Conservation (phyloP, 2,113 vertebrate species). For the Bungarus multicinctus region DNA sequence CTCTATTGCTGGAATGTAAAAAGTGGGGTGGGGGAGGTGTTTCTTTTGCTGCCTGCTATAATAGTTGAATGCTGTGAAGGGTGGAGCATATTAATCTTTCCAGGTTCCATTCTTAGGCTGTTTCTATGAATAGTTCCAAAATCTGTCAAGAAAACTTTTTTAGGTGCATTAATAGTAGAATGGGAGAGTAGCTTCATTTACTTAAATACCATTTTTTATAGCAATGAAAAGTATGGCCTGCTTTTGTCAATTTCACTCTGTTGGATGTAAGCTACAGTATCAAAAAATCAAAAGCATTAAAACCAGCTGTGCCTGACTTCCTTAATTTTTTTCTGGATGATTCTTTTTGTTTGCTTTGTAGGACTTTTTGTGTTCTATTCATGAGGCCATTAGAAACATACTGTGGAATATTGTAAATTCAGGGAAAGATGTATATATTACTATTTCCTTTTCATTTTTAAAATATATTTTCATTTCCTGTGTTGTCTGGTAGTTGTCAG, state of each 20-base stretch:
- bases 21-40: rapidly evolving
- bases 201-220: constrained; percentile 18
- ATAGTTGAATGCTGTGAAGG: neutral
- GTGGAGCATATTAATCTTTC: neutral
- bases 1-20: neutral
- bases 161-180: neutral
- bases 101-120: constrained; percentile 36
- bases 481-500: constrained; percentile 24
- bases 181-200: constrained; percentile 28
- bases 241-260: constrained; percentile 23
- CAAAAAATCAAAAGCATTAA: neutral
- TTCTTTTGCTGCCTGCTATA: neutral
- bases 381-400: neutral
- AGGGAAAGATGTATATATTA: neutral
- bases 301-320: neutral
- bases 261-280: neutral
- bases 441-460: neutral
- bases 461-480: neutral
- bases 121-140: constrained; percentile 30
- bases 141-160: neutral
- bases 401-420: neutral
- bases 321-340: neutral
- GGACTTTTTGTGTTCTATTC: neutral
- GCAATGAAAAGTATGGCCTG: constrained; percentile 24
- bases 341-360: neutral